Base-by-base conservation (phyloP, 2,113 vertebrate species). In the Zosterops hypoxanthus region DNA sequence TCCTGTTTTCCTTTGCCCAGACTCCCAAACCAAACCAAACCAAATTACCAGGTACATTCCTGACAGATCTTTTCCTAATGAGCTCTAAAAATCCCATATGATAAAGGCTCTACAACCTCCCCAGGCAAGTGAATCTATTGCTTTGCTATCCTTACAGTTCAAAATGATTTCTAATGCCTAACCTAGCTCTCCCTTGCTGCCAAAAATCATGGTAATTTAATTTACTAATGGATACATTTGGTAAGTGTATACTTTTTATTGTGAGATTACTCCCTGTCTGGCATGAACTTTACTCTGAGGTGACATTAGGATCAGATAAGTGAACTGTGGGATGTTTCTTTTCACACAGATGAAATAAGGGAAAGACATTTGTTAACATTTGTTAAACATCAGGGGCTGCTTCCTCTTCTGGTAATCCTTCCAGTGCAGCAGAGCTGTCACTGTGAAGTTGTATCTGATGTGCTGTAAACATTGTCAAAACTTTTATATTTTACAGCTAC, bases 221-320 rank as follows among this genome's bases (percentile, higher is more conserved):
- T 96, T 95, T 95, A 94, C 92, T 97, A 96, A 95, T 96, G 94
- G 93, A 86, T 94, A 91, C 0, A 4, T 61, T 91, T 94, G 86
- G 44, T 94, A 94, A 93, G 78, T 73, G 47, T 93, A 86, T 78
- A 81, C 86, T 81, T 95, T 86, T 59, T 88, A 75, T 92, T 94
- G 56, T 71, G 92, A 75, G 83, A 96, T 95, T 92, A 86, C 52
- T 88, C 79, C 56, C 83, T 78, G 33, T 88, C 90, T 96, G 90
- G 55, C 72, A 92, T 95, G 86, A 92, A 94, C 79, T 92, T 91
- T 90, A 87, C 88, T 89, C 68, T 91, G 80, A 95, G 86, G 86
- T 96, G 95, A 91, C 83, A 72, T 85, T 87, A 86, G 47, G 44
- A 92, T 95, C 94, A 87, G 86, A 94, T 95, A 94, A 95, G 91